Percentiles rank a stretch among this genome's conserved stretches.
Conservation (phyloP, 2,888 invertebrate species). For the Ennomos fuscantarius region DNA sequence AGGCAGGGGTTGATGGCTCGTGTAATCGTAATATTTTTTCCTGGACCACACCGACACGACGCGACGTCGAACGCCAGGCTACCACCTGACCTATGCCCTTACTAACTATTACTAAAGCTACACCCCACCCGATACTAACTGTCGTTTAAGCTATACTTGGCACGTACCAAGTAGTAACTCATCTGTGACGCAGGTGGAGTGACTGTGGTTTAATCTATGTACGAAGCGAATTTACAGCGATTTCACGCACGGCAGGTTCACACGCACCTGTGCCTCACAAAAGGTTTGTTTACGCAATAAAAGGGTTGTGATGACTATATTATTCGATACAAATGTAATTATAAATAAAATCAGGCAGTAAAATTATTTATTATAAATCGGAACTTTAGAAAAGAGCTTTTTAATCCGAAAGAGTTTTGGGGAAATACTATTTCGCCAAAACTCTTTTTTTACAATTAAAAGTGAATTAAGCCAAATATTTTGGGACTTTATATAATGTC, state of each 20-base stretch:
- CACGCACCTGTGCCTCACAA: slow-evolving; percentile 72
- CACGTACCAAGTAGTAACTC: slow-evolving; percentile 1
- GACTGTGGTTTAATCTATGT: slow-evolving; percentile 20
- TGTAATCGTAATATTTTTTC: slow-evolving; percentile 75
- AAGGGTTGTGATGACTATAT: slow-evolving; percentile 54
- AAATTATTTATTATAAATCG: slow-evolving; percentile 5
- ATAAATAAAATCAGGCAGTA: slow-evolving; percentile 12
- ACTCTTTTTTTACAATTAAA: too few species aligned
- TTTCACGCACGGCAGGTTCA: slow-evolving; percentile 80
- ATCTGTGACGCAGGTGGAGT: slow-evolving; percentile 4
- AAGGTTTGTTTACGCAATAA: slow-evolving; percentile 65
- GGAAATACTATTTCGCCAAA: too few species aligned
- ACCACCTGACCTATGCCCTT: not conserved
- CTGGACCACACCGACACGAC: slow-evolving; percentile 76
- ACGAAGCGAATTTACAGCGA: slow-evolving; percentile 73
- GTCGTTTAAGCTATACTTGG: slow-evolving; percentile 3
- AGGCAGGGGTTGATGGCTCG: slow-evolving; percentile 76
- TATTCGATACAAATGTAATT: slow-evolving; percentile 30
- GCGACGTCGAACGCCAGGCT: too few species aligned
- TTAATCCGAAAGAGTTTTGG: not conserved
- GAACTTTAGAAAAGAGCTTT: not conserved
- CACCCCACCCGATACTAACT: slow-evolving; percentile 1
- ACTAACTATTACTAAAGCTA: not conserved
- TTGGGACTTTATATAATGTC: too few species aligned
- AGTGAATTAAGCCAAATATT: too few species aligned